Evolutionary conservation across 2,797 vertebrate species (phyloP).

Genomic region (Siniperca scherzeri): DNA sequence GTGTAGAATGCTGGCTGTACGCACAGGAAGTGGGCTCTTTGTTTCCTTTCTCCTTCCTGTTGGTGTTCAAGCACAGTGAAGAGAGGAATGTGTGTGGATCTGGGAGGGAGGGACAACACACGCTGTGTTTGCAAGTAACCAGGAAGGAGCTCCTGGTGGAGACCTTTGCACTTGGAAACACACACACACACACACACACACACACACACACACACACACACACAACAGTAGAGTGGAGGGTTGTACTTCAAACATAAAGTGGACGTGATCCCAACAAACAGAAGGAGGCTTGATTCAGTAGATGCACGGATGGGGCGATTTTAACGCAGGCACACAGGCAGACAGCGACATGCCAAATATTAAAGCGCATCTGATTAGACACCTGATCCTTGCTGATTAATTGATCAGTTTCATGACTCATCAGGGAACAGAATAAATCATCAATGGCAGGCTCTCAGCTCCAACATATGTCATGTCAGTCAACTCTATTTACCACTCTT

Average conservation of each 20-base stretch:
- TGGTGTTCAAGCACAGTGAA: slow-evolving; percentile 46
- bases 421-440: slow-evolving; percentile 63
- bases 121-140: slow-evolving; percentile 67
- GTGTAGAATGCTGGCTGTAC: slow-evolving; percentile 71
- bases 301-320: slow-evolving; percentile 55
- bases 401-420: slow-evolving; percentile 64
- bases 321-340: slow-evolving; percentile 14
- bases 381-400: slow-evolving; percentile 71
- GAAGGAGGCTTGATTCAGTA: slow-evolving; percentile 19
- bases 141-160: slow-evolving; percentile 66
- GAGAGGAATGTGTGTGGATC: slow-evolving; percentile 54
- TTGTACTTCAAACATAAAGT: slow-evolving; percentile 33
- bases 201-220: not conserved
- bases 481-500: slow-evolving; percentile 60
- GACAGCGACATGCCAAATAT: slow-evolving; percentile 36
- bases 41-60: slow-evolving; percentile 84
- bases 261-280: not conserved
- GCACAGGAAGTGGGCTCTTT: slow-evolving; percentile 82
- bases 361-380: slow-evolving; percentile 59
- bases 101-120: slow-evolving; percentile 58
- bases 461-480: slow-evolving; percentile 70
- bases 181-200: slow-evolving; percentile 22
- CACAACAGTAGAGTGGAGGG: not conserved
- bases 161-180: slow-evolving; percentile 54
- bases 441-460: slow-evolving; percentile 50